Percentiles rank a stretch among this genome's conserved stretches.
These are phyloP conservation scores for Tupiocoris notatus DNA, from an alignment of 2,888 invertebrate genomes.

Conservation along the genomic window DNA sequence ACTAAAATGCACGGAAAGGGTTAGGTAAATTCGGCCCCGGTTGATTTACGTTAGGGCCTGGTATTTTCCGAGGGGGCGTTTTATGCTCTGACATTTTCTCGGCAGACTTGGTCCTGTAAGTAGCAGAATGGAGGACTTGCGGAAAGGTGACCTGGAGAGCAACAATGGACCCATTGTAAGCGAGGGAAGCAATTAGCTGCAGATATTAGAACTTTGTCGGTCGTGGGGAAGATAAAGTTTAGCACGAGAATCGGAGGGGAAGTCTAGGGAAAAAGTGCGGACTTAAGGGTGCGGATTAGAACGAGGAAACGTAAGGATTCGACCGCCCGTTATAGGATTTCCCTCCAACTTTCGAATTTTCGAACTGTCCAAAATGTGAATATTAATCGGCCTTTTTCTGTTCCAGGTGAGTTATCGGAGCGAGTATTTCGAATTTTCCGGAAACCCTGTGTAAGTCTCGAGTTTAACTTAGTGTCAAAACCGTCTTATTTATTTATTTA, in stretches of 20 bases:
- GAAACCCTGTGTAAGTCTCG: no score
- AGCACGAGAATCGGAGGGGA: neutral
- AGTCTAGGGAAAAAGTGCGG: slow-evolving; percentile 11
- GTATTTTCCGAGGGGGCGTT: slow-evolving; percentile 9
- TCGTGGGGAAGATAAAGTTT: neutral
- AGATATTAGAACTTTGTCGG: slow-evolving; percentile 38
- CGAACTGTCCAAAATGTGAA: no score
- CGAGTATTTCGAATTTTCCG: no score
- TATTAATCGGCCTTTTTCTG: no score
- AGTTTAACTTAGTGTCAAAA: no score
- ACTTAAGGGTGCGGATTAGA: no score
- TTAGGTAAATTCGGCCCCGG: slow-evolving; percentile 3
- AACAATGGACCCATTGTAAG: slow-evolving; percentile 38
- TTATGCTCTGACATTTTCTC: slow-evolving; percentile 36
- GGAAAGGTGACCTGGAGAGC: neutral
- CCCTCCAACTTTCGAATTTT: no score
- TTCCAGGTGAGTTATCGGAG: no score
- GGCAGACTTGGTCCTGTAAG: neutral
- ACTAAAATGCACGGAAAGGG: slow-evolving; percentile 11
- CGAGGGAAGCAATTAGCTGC: slow-evolving; percentile 40
- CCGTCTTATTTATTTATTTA: no score
- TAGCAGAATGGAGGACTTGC: neutral
- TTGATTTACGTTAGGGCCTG: slow-evolving; percentile 31
- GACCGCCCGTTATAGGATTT: no score
- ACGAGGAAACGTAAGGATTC: no score